Evolutionary conservation across 2,113 vertebrate species (phyloP), one percentile per base, ranked within the genome.

Genomic region (Lutjanus erythropterus): DNA sequence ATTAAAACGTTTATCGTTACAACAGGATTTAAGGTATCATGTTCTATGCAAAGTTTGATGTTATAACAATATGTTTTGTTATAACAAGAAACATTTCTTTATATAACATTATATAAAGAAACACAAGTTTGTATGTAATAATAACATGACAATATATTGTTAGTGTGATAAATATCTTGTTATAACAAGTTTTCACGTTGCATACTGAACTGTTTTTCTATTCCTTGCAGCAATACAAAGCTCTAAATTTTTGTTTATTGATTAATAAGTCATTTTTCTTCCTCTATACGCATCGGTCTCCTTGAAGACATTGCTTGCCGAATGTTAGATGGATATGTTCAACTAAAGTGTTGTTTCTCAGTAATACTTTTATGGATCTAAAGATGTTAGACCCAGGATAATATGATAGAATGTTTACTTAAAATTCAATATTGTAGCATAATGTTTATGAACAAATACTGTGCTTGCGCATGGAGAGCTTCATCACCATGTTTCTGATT

Each of bases 321-420:
- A 46, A 58, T 71, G 39, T 58, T 42, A 29, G n/a, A n/a, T n/a
- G n/a, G n/a, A 31, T 44, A 53, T 44, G 29, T 53, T 53, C 19
- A 49, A 19, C 9, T 64, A n/a, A 29, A 19, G 29, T 29, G 2
- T 59, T 44, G 8, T 35, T 35, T 72, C 15, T 47, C 44, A 14
- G 1, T 37, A 23, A 35, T 41, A 44, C 12, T n/a, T 19, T 1
- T 9, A 33, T 33, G 16, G 21, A 35, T 35, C 14, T 50, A 50
- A 3, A 11, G 11, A 6, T 58, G 8, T 33, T 9, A 23, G 1
- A 50, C n/a, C 47, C 3, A 5, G 9, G 10, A 29, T 21, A 19
- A 9, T n/a, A n/a, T 37, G 4, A 1, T 25, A 37, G 3, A 39
- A 7, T 3, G 27, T 41, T 41, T 70, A 10, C 9, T 46, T 23